Conservation (phyloP, 2,113 vertebrate species). For the Catharus bicknelli region DNA sequence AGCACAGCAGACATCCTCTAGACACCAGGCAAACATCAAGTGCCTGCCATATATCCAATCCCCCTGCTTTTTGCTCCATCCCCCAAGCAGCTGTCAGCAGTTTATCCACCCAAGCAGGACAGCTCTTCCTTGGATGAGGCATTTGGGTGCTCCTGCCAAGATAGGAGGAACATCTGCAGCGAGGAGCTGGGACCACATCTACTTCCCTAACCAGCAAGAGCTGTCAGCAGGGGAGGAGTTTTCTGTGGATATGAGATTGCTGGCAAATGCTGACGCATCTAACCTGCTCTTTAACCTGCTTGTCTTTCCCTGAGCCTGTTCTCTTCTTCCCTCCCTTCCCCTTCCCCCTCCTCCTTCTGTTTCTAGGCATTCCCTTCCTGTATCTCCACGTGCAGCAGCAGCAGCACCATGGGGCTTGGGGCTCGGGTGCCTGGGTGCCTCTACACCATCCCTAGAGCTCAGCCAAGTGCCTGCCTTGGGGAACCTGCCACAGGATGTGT, state of each 20-base stretch:
- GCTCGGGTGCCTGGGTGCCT: background rate
- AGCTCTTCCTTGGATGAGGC: background rate
- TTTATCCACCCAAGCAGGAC: background rate
- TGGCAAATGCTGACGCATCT: background rate
- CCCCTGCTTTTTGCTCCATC: background rate
- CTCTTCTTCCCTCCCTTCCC: background rate
- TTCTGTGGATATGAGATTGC: background rate
- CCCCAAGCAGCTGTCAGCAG: background rate
- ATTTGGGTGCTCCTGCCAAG: rapidly evolving
- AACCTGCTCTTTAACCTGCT: background rate
- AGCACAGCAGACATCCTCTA: background rate
- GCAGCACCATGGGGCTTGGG: background rate
- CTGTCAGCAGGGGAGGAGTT: background rate
- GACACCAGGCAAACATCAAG: background rate
- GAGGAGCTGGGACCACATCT: background rate
- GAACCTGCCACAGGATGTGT: background rate
- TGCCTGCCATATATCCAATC: background rate
- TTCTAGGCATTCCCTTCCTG: background rate
- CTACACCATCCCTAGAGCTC: background rate
- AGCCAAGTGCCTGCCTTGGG: background rate
- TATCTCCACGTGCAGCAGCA: background rate
- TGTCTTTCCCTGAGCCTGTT: rapidly evolving
- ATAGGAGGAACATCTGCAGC: background rate
- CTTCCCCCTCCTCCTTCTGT: background rate
- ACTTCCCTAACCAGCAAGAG: background rate